phyloP scores from a whole-genome alignment of 2,888 invertebrate genomes.

The Tenodera sinensis region DNA sequence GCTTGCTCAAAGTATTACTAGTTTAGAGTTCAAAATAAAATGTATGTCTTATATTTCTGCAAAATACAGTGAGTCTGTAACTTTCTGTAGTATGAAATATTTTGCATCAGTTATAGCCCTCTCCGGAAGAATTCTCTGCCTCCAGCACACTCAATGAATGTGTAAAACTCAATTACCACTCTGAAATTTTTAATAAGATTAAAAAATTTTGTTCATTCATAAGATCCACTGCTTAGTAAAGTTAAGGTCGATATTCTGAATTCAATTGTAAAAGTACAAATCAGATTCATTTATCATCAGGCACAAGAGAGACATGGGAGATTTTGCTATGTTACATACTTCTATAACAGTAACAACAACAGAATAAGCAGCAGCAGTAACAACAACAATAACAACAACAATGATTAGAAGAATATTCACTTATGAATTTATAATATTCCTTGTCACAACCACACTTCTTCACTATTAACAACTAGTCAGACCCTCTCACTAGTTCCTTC shows the following conservation, averaged over 20 bases:
- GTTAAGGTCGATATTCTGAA: neutral
- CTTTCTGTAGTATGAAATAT: too few relatives aligned
- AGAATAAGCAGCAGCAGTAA: neutral
- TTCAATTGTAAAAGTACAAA: neutral
- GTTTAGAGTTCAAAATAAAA: too few relatives aligned
- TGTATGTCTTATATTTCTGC: too few relatives aligned
- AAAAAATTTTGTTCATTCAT: too few relatives aligned
- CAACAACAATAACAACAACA: neutral
- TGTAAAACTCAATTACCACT: too few relatives aligned
- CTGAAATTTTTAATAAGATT: too few relatives aligned
- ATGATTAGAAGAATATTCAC: neutral
- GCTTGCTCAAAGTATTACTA: too few relatives aligned
- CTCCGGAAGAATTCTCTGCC: too few relatives aligned
- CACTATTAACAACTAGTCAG: constrained; percentile 44
- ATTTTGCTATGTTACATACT: neutral
- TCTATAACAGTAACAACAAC: neutral
- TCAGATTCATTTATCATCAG: neutral
- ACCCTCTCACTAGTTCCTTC: constrained; percentile 39
- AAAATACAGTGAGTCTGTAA: too few relatives aligned
- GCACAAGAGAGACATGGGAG: neutral
- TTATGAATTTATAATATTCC: neutral
- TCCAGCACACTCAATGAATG: too few relatives aligned
- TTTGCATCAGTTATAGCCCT: too few relatives aligned
- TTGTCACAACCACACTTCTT: constrained; percentile 41
- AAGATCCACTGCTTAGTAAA: too few relatives aligned